Evolutionary conservation across 2,113 vertebrate species (phyloP).

Genomic region (Phoenicopterus ruber): DNA sequence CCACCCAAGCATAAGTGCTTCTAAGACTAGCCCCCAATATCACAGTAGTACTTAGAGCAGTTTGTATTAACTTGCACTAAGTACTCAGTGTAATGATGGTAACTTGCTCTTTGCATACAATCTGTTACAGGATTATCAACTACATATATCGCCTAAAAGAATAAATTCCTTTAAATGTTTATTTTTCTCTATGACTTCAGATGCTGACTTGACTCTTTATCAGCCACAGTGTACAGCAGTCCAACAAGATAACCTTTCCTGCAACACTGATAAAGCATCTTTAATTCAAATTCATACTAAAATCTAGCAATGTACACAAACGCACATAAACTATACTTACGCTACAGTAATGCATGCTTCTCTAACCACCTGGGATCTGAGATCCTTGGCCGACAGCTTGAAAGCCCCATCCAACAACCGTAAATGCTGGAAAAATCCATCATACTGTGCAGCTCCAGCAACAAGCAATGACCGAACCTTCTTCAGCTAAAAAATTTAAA

Average conservation of each 20-base stretch:
- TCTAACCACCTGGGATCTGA: conserved; percentile 94
- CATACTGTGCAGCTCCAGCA: conserved; percentile 88
- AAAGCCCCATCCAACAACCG: conserved; percentile 93
- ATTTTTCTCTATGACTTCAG: not conserved
- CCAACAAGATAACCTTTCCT: not conserved
- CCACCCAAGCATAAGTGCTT: not conserved
- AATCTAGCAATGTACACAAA: not conserved
- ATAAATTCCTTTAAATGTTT: not conserved
- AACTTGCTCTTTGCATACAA: not conserved
- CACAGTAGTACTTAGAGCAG: not conserved
- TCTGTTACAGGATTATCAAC: not conserved
- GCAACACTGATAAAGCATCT: not conserved
- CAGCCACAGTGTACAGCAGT: not conserved
- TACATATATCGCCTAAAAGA: fast-evolving
- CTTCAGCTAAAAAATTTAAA: conserved; percentile 79
- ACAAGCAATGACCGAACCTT: conserved; percentile 92
- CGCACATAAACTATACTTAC: conserved; percentile 74
- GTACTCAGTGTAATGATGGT: not conserved
- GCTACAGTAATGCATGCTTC: conserved; percentile 97
- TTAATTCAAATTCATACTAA: not conserved
- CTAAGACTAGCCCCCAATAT: not conserved
- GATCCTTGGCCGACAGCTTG: conserved; percentile 96
- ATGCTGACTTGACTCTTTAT: not conserved
- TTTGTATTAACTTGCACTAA: not conserved
- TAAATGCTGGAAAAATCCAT: conserved; percentile 96